These are phyloP conservation scores for Antedon mediterranea DNA, from an alignment of 53 echinoderm and acorn worm genomes.

Conservation along the genomic window DNA sequence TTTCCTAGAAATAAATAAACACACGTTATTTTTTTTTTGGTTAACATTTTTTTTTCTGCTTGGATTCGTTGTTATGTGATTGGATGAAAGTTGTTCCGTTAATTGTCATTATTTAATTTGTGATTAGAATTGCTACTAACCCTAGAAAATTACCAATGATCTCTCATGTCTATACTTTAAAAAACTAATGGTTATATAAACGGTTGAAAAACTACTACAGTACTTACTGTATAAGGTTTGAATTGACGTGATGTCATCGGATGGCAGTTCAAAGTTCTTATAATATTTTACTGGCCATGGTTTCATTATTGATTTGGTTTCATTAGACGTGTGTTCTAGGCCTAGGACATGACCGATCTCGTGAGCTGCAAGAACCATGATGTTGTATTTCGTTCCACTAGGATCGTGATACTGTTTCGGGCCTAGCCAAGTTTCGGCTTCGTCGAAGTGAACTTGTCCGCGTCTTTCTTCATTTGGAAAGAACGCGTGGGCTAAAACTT, in stretches of 20 bases:
- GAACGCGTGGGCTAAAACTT: conserved; percentile 61
- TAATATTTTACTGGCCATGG: neutral
- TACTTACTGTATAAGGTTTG: neutral
- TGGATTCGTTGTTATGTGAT: too few species aligned
- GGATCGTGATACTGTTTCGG: neutral
- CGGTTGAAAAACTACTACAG: too few species aligned
- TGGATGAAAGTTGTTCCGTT: too few species aligned
- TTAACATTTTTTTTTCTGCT: too few species aligned
- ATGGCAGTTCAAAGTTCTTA: neutral
- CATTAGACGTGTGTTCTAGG: neutral
- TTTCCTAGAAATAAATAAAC: neutral
- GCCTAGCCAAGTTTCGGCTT: conserved; percentile 21
- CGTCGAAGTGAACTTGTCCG: conserved; percentile 58
- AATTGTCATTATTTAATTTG: too few species aligned
- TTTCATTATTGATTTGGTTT: neutral
- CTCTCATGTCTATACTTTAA: too few species aligned
- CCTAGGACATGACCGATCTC: neutral
- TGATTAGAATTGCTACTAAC: too few species aligned
- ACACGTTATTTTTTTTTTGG: too few species aligned
- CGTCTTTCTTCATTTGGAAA: conserved; percentile 18
- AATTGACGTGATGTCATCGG: neutral
- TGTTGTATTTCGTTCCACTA: neutral
- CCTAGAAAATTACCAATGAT: too few species aligned
- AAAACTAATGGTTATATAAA: too few species aligned
- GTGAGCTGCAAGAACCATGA: neutral